A percentile compares a stretch with the other conserved stretches of the same genome.
phyloP scores from a whole-genome alignment of 1,140 invertebrate species.

The Spodoptera frugiperda region DNA sequence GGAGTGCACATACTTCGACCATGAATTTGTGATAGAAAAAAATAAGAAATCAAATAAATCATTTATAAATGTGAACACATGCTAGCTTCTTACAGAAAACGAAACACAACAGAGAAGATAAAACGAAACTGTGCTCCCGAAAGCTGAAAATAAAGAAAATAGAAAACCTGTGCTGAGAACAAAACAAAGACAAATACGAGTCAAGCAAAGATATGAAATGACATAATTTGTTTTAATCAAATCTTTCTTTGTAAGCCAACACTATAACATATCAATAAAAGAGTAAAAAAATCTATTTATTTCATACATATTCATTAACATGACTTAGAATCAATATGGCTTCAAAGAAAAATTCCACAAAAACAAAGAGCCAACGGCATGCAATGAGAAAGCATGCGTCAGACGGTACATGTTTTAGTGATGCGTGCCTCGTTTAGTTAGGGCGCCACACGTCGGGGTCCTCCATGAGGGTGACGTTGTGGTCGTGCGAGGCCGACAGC shows the following conservation, averaged over 20 bases:
- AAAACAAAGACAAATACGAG: constrained; percentile 6
- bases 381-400: constrained; percentile 9
- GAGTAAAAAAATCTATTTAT: too few species aligned
- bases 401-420: background rate
- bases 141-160: constrained; percentile 1
- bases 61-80: too few species aligned
- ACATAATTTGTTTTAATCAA: background rate
- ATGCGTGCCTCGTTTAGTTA: constrained; percentile 89
- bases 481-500: constrained; percentile 87
- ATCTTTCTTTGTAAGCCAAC: too few species aligned
- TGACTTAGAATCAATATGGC: too few species aligned
- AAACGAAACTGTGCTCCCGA: constrained; percentile 13
- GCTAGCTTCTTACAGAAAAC: background rate
- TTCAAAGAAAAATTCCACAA: background rate
- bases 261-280: too few species aligned
- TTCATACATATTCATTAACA: too few species aligned
- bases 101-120: background rate
- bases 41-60: too few species aligned
- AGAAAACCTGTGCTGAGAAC: background rate
- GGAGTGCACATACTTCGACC: background rate
- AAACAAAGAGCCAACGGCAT: constrained; percentile 7
- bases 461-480: constrained; percentile 93
- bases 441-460: constrained; percentile 96
- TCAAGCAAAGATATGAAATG: constrained; percentile 4
- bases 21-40: too few species aligned